Percentiles rank a stretch among this genome's conserved stretches.
These are phyloP conservation scores for Eonycteris spelaea DNA, from an alignment of 2,113 vertebrate genomes.

Conservation along the genomic window DNA sequence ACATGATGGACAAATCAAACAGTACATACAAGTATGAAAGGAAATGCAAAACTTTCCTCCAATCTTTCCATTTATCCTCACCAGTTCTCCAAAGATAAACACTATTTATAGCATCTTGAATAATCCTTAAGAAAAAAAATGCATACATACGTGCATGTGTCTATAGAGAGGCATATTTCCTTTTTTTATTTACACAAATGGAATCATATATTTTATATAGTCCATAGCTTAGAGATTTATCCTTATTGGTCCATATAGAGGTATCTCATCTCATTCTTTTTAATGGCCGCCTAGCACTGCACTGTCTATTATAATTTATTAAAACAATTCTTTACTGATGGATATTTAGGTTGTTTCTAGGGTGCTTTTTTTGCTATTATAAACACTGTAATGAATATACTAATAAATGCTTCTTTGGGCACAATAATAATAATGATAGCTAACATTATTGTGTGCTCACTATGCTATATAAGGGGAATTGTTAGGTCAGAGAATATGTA, in stretches of 20 bases:
- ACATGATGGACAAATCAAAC: background rate
- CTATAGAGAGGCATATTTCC: background rate
- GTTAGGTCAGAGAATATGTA: background rate
- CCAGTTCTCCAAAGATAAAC: conserved; percentile 23
- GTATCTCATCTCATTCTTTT: background rate
- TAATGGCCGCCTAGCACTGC: background rate
- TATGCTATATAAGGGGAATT: background rate
- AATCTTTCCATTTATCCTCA: background rate
- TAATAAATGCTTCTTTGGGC: background rate
- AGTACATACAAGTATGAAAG: background rate
- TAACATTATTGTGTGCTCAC: background rate
- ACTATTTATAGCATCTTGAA: conserved; percentile 7
- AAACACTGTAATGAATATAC: background rate
- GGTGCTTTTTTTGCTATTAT: background rate
- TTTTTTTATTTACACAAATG: conserved; percentile 41
- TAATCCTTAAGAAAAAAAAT: background rate
- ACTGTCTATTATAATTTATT: background rate
- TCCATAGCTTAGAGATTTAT: conserved; percentile 14
- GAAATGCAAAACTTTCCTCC: conserved; percentile 2
- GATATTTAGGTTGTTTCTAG: background rate
- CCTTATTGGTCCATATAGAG: background rate
- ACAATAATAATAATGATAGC: background rate
- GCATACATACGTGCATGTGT: background rate
- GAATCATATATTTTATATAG: background rate
- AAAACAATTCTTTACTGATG: background rate